phyloP scores from a whole-genome alignment of 1,140 invertebrate species.

The Aphelinus certus region DNA sequence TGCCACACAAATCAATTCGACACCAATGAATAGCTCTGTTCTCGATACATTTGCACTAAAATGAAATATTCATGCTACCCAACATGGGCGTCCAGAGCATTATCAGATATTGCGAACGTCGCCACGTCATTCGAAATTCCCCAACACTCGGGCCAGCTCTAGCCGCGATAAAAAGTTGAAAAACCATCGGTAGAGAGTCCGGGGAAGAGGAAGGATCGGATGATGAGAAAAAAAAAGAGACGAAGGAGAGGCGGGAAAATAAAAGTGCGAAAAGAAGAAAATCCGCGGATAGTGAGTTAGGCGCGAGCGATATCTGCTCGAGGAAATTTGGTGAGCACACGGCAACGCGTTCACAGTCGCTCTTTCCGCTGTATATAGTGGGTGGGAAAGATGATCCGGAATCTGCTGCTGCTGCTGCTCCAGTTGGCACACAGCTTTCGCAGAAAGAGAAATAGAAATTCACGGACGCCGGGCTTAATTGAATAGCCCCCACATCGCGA shows the following conservation, averaged over 20 bases:
- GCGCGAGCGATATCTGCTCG: constrained; percentile 3
- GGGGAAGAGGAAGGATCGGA: neutral
- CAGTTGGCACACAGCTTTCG: constrained; percentile 28
- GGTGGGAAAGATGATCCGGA: neutral
- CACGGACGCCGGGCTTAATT: constrained; percentile 45
- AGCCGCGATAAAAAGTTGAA: too few species aligned
- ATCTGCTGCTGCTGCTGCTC: neutral
- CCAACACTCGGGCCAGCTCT: too few species aligned
- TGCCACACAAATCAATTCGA: too few species aligned
- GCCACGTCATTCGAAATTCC: too few species aligned
- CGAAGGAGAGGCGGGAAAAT: constrained; percentile 2
- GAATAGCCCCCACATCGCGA: constrained; percentile 31
- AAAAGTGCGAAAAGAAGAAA: constrained; percentile 12
- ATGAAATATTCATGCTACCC: too few species aligned
- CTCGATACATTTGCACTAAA: too few species aligned
- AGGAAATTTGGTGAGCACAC: constrained; percentile 5
- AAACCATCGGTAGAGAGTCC: too few species aligned
- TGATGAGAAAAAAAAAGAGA: neutral
- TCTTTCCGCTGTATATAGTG: neutral
- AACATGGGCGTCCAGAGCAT: too few species aligned
- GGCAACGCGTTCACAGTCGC: neutral
- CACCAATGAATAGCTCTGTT: too few species aligned
- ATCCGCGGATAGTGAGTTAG: constrained; percentile 20
- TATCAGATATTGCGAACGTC: too few species aligned
- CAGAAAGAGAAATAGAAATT: constrained; percentile 39